phyloP scores from a whole-genome alignment of 2,888 invertebrate species.

The Cryptops parisi region DNA sequence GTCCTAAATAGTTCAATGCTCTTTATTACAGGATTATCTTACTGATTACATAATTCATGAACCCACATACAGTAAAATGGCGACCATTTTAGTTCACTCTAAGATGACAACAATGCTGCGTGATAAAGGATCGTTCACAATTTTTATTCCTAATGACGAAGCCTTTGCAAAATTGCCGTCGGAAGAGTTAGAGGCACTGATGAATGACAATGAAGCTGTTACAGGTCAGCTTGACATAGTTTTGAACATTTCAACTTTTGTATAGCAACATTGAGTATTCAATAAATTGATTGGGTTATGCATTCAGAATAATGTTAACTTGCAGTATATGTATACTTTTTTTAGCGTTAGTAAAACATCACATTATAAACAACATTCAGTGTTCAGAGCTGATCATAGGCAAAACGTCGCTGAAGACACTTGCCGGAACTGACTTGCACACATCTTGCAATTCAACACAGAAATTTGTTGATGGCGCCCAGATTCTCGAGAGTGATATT shows the following conservation, averaged over 20 bases:
- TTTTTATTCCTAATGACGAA: constrained; percentile 18
- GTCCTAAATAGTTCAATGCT: too few species aligned
- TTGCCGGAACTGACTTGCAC: constrained; percentile 2
- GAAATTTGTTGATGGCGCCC: constrained; percentile 17
- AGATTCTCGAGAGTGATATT: constrained; percentile 16
- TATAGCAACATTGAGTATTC: too few species aligned
- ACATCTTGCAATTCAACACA: constrained; percentile 17
- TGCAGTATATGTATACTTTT: constrained; percentile 1
- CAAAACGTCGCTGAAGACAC: neutral
- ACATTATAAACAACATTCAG: constrained; percentile 16
- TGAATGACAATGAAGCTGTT: constrained; percentile 17
- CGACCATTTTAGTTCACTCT: constrained; percentile 12
- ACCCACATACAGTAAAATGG: constrained; percentile 9
- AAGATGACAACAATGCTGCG: constrained; percentile 17
- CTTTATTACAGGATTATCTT: constrained; percentile 12
- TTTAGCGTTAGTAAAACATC: constrained; percentile 17
- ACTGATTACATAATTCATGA: constrained; percentile 15
- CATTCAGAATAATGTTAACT: too few species aligned
- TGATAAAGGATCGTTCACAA: constrained; percentile 17
- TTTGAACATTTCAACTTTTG: too few species aligned
- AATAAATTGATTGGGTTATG: too few species aligned
- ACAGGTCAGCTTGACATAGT: constrained; percentile 13
- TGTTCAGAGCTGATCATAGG: constrained; percentile 11
- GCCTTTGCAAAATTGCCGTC: constrained; percentile 15
- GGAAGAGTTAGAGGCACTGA: constrained; percentile 16